Base-by-base conservation (phyloP, 2,888 invertebrate genomes). In the Ligdia adustata region DNA sequence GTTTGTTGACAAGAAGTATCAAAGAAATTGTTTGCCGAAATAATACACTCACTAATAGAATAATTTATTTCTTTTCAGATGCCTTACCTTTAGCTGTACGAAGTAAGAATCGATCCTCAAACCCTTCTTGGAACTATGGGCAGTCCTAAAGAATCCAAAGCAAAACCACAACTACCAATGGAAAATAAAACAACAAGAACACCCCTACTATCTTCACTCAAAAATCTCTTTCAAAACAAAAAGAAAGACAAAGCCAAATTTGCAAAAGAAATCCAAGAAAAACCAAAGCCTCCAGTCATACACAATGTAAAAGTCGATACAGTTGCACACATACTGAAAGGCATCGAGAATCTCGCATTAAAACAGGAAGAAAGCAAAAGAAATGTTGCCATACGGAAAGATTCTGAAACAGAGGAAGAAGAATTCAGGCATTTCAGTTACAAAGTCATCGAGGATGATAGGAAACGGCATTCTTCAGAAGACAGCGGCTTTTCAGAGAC, bases 401-500 rank as follows among this genome's bases (percentile, higher is more conserved):
- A 64, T 9, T 35, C 59, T 9, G 46, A n/a, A n/a, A n/a, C n/a
- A n/a, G n/a, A 38, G 4, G 43, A 73, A 0, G 72, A 84, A 11
- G 82, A 84, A 57, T 50, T 77, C 0, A 58, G 68, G 0, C 73
- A 80, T 31, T 86, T 86, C 45, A 62, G 75, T 0, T 66, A 66
- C 26, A 78, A 76, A 64, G 51, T 71, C 0, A 69, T 85, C 3
- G 68, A 77, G 22, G 79, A 79, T 1, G 71, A 79, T 0, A 52
- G 62, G 0, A 64, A 62, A 41, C 59, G 57, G 1, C 79, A 87
- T 2, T 74, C 78, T 0, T 88, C 89, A 0, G 70, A 78, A 26
- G 88, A 88, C 57, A 88, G 88, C 14, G 89, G 89, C 0, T 85
- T 71, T 15, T 64, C 76, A 0, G 87, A 86, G 1, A 48, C 55